These are phyloP conservation scores for Ictalurus punctatus DNA, from an alignment of 2,113 vertebrate species.

Conservation along the genomic window DNA sequence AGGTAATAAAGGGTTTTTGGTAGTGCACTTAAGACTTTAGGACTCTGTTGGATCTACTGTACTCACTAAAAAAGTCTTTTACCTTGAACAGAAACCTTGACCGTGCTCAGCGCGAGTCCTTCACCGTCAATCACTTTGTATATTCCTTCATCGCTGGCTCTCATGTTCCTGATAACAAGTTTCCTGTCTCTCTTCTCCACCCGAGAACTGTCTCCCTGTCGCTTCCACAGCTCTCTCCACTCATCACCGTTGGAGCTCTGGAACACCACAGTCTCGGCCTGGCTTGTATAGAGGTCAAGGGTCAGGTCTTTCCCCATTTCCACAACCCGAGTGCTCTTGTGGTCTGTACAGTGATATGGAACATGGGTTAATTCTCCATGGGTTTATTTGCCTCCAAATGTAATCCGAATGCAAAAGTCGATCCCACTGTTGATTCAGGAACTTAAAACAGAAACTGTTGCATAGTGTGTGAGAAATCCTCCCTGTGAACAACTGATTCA, in stretches of 20 bases:
- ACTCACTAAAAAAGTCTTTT: not conserved
- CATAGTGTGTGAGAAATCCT: not conserved
- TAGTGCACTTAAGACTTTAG: not conserved
- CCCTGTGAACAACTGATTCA: too few relatives aligned
- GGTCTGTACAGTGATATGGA: slow-evolving; percentile 54
- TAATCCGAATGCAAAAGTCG: not conserved
- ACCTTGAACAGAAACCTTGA: slow-evolving; percentile 63
- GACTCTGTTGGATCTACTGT: not conserved
- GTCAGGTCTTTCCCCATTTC: slow-evolving; percentile 56
- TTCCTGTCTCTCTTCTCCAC: slow-evolving; percentile 1
- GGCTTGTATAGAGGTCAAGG: slow-evolving; percentile 62
- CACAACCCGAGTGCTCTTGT: slow-evolving; percentile 39
- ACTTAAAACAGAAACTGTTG: not conserved
- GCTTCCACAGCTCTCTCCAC: slow-evolving; percentile 63
- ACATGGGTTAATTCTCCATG: not conserved
- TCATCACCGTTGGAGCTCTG: slow-evolving; percentile 34
- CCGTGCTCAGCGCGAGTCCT: slow-evolving; percentile 67
- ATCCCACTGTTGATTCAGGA: not conserved
- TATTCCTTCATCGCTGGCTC: slow-evolving; percentile 48
- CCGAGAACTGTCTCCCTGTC: not conserved
- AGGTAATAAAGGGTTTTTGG: not conserved
- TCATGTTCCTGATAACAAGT: slow-evolving; percentile 53
- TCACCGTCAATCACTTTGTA: slow-evolving; percentile 68
- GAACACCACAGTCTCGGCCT: slow-evolving; percentile 61
- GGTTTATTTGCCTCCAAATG: not conserved